Percentiles rank a stretch among this genome's conserved stretches.
Conservation (phyloP, 2,797 vertebrate genomes). For the Monodelphis domestica region DNA sequence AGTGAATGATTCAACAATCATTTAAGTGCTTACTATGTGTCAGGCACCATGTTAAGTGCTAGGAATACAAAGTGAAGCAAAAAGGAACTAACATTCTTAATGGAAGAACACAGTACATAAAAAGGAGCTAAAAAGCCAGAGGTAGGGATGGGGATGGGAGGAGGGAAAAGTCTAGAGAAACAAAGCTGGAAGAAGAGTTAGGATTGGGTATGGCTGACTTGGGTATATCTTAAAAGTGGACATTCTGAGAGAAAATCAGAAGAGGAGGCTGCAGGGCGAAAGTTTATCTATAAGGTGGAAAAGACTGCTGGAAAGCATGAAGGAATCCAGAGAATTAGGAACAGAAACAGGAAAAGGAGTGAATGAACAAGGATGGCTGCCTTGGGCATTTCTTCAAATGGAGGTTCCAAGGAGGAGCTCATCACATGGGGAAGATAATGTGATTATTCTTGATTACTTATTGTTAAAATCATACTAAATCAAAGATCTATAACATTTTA, state of each 20-base stretch:
- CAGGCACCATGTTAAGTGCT: background rate
- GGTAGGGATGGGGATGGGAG: background rate
- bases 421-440: background rate
- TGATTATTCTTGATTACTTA: background rate
- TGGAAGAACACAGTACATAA: background rate
- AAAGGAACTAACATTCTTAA: background rate
- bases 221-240: background rate
- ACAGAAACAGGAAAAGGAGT: background rate
- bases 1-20: background rate
- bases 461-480: background rate
- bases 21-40: background rate
- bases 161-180: background rate
- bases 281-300: background rate
- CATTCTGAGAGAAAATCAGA: background rate
- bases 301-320: background rate
- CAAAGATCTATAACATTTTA: background rate
- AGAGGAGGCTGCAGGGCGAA: accelerated
- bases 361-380: background rate
- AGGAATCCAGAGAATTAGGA: background rate
- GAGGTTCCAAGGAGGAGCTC: background rate
- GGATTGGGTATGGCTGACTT: background rate
- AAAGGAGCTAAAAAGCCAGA: background rate
- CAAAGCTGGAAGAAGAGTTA: background rate
- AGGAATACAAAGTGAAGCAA: background rate
- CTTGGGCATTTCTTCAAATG: background rate